Percentiles rank a stretch among this genome's conserved stretches.
Evolutionary conservation across 1,140 invertebrate genomes (phyloP).

Genomic region (Cotesia chilonis): DNA sequence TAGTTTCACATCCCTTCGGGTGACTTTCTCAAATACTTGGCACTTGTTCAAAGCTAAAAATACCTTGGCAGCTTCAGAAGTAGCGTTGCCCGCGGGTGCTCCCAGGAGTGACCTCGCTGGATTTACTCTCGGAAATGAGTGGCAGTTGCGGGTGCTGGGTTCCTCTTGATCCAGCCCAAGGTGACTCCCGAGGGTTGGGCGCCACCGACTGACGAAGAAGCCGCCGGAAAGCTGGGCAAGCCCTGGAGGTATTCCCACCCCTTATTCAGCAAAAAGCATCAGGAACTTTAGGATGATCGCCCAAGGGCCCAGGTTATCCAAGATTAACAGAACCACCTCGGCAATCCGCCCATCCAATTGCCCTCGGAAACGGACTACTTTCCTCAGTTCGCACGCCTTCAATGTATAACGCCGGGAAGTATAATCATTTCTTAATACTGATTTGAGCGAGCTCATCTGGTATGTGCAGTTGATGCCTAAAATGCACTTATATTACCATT

Average conservation of each 20-base stretch:
- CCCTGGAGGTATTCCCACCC: not conserved
- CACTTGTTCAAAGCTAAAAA: slow-evolving; percentile 3
- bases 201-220: slow-evolving; percentile 29
- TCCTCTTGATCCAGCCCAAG: not conserved
- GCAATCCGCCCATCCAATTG: no score
- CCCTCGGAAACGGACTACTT: slow-evolving; percentile 18
- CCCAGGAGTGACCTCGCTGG: slow-evolving; percentile 64
- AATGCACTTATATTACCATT: slow-evolving; percentile 32
- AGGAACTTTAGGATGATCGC: not conserved
- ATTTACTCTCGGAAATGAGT: slow-evolving; percentile 41
- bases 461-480: slow-evolving; percentile 16
- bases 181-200: slow-evolving; percentile 18
- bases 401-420: no score
- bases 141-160: slow-evolving; percentile 21
- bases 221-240: slow-evolving; percentile 29
- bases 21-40: no score
- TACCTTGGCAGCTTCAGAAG: slow-evolving; percentile 41
- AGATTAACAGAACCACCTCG: no score
- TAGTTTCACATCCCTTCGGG: no score
- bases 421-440: no score
- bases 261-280: not conserved
- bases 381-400: not conserved
- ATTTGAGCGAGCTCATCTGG: not conserved
- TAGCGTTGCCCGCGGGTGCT: slow-evolving; percentile 63
- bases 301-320: no score